Evolutionary conservation across 2,113 vertebrate genomes (phyloP).

Genomic region (Hippolais icterina): DNA sequence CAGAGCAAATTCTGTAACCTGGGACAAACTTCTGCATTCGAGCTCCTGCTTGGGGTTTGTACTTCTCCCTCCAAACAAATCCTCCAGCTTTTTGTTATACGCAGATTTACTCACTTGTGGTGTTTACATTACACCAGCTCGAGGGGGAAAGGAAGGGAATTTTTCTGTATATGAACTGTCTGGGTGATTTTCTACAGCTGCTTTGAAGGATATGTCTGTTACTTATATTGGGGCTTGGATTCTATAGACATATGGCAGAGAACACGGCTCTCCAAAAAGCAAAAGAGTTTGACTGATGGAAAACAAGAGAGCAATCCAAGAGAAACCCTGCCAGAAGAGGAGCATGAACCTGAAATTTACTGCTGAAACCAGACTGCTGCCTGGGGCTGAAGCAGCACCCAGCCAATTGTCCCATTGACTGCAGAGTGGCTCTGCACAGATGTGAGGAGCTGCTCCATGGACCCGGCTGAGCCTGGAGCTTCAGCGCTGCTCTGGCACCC

Average conservation of each 20-base stretch:
- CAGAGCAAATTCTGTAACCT: background rate
- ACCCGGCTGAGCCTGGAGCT: background rate
- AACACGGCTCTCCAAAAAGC: conserved; percentile 47
- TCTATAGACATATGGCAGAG: conserved; percentile 26
- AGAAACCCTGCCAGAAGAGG: conserved; percentile 21
- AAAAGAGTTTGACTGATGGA: conserved; percentile 46
- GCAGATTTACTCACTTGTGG: conserved; percentile 8
- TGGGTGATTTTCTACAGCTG: conserved; percentile 62
- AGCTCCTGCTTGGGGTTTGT: background rate
- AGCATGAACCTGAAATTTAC: conserved; percentile 32
- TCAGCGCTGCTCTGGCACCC: conserved; percentile 20
- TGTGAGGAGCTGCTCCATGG: background rate
- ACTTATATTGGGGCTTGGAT: conserved; percentile 48
- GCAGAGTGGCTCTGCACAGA: background rate
- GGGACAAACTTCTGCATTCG: background rate
- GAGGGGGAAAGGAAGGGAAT: conserved; percentile 6
- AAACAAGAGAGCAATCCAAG: conserved; percentile 48
- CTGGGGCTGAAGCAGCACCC: background rate
- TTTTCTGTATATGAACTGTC: conserved; percentile 56
- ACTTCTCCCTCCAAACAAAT: background rate
- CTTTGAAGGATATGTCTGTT: conserved; percentile 56
- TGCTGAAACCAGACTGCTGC: conserved; percentile 23
- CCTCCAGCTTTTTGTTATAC: background rate
- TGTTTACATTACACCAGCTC: conserved; percentile 56
- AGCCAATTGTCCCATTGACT: background rate